These are phyloP conservation scores for Hymenochirus boettgeri DNA, from an alignment of 2,113 vertebrate species.

Conservation along the genomic window DNA sequence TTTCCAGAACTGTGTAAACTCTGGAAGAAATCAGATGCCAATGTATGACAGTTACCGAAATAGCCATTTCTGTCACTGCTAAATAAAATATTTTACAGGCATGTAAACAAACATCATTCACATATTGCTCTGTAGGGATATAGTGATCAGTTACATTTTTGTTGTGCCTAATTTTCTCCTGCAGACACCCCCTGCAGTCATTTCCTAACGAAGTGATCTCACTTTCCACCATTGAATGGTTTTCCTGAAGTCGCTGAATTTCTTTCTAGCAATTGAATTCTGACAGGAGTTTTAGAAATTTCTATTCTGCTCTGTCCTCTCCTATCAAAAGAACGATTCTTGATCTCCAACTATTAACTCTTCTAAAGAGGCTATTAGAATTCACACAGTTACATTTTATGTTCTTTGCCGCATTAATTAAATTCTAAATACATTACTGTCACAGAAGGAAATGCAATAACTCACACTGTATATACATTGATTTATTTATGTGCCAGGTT, in stretches of 20 bases:
- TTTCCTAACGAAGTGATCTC: slow-evolving; percentile 70
- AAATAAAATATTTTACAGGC: slow-evolving; percentile 55
- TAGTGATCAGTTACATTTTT: slow-evolving; percentile 47
- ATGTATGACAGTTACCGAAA: slow-evolving; percentile 40
- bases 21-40: slow-evolving; percentile 22
- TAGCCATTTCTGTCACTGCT: slow-evolving; percentile 41
- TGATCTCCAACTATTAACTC: slow-evolving; percentile 15
- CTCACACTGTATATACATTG: slow-evolving; percentile 1
- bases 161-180: slow-evolving; percentile 56
- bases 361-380: not conserved
- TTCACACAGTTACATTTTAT: not conserved
- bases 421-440: slow-evolving; percentile 1
- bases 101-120: slow-evolving; percentile 55
- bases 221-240: slow-evolving; percentile 52
- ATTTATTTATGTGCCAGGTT: not conserved
- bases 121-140: slow-evolving; percentile 44
- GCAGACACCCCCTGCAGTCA: slow-evolving; percentile 58
- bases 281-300: not conserved
- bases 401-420: not conserved
- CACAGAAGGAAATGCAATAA: slow-evolving; percentile 1
- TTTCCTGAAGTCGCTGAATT: slow-evolving; percentile 51
- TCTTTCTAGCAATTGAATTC: slow-evolving; percentile 42
- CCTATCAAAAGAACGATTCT: slow-evolving; percentile 41
- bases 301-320: slow-evolving; percentile 44
- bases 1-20: not conserved